Base-by-base conservation (phyloP, 2,888 invertebrate genomes). In the Ernsta delagoae region DNA sequence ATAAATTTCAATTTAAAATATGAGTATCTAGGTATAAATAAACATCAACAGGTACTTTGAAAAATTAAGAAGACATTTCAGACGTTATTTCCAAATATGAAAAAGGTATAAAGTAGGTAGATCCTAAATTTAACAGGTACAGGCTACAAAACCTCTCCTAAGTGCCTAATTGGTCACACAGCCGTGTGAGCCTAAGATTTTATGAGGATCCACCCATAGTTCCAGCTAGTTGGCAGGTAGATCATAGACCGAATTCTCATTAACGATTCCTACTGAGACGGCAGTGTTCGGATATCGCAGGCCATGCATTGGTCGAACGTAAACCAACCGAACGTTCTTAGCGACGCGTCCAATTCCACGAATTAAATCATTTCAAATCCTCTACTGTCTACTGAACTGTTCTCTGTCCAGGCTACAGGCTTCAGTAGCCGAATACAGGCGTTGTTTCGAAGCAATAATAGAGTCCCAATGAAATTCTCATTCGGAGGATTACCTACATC, bases 221-320 rank as follows among this genome's bases (percentile, higher is more conserved):
- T 73, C 75, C 78, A 75, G 61, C 65, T 67, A 75, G 67, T 75
- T 59, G 59, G 41, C 1, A 41, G 41, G 41, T 5, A 41, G 41
- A 41, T 2, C 7, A 16, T 68, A 64, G 71, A 66, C 77, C 75
- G 34, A 72, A 63, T 72, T 66, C 53, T 73, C 81, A 84, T 85
- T 83, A 84, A 65, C 63, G 43, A 85, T 83, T 84, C 83, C 73
- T 70, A 83, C 77, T 83, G 84, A 76, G 74, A 72, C 71, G 67
- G 71, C 65, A 73, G 71, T 76, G 75, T 73, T 74, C 73, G 73
- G 70, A 48, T 62, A 68, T 62, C 61, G 61, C 56, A 62, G 67
- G 61, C 61, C 54, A 60, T 62, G 67, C 45, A 62, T 62, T 54
- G 61, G 61, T 62, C 61, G 67, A 45, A 59, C 65, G 61, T 62